Base-by-base conservation (phyloP, 2,797 vertebrate species). In the Melanotaenia pygmaea region DNA sequence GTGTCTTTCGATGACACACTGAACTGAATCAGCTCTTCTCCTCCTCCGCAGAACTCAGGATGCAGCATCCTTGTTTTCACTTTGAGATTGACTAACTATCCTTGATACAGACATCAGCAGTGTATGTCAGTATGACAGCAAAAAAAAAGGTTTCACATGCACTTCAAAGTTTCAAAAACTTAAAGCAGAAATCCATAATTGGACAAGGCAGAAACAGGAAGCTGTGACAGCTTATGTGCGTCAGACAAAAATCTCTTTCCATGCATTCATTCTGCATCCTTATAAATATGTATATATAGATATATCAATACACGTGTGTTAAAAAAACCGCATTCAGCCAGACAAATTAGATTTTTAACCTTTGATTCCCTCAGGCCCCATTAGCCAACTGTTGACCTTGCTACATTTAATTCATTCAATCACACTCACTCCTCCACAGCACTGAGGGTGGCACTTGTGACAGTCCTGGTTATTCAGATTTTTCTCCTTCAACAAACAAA, bases 371-470 rank as follows among this genome's bases (percentile, higher is more conserved):
- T 65, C 20, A 7, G 53, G 43, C 59, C 22, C 50, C 32, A 28
- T 53, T 40, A 45, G 72, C 20, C 67, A 11, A 30, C 34, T 63
- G 70, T 63, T 77, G 79, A 89, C 73, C 76, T 70, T 77, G 75
- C 81, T 88, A 85, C 77, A 79, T 81, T 77, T 80, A 82, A 91
- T 83, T 78, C 80, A 83, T 85, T 86, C 83, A 81, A 87, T 79
- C 50, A 75, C 70, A 78, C 79, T 77, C 70, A 57, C 74, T 82
- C 62, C 40, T 53, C 24, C 30, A 35, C 64, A 62, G 60, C 74
- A 67, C 74, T 45, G 40, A 79, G 58, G 61, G 47, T 35, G 67
- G 65, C 64, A 62, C 80, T 76, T 67, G n/a, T 72, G 77, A 64
- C 78, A 65, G 75, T 67, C 75, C 57, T 12, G 7, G 62, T 60